Conservation (phyloP, 2,888 invertebrate genomes). For the Diarsia brunnea region DNA sequence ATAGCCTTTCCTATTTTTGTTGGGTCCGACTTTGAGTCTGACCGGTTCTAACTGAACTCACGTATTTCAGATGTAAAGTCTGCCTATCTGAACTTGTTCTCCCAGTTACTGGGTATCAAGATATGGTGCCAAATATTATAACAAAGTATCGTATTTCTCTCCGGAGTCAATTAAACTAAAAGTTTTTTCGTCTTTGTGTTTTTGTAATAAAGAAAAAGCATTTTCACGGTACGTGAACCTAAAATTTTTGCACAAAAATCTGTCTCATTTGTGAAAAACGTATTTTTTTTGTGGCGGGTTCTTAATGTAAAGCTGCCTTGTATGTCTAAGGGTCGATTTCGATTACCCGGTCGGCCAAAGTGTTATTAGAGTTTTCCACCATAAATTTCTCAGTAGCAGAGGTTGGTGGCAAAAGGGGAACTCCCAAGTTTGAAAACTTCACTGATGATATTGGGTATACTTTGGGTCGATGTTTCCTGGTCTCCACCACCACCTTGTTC, state of each 20-base stretch:
- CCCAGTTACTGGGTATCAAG: background rate
- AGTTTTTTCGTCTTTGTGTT: slow-evolving; percentile 14
- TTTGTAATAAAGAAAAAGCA: slow-evolving; percentile 15
- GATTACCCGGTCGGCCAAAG: background rate
- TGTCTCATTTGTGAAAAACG: slow-evolving; percentile 1
- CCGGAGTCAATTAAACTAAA: slow-evolving; percentile 27
- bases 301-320: background rate
- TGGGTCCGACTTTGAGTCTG: background rate
- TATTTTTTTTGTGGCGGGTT: background rate
- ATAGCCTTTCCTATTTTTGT: background rate
- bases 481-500: too few relatives aligned
- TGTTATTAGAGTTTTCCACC: background rate
- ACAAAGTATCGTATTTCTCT: background rate
- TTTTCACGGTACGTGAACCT: slow-evolving; percentile 20
- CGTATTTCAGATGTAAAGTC: background rate
- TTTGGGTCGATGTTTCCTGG: too few relatives aligned
- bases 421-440: background rate
- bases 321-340: background rate
- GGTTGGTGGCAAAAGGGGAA: background rate
- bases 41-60: background rate
- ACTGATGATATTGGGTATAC: background rate
- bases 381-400: background rate
- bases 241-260: background rate
- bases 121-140: background rate
- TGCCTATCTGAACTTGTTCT: background rate